Evolutionary conservation across 1,140 invertebrate species (phyloP), one percentile per base, ranked within the genome.

Genomic region (Drosophila lacertosa): DNA sequence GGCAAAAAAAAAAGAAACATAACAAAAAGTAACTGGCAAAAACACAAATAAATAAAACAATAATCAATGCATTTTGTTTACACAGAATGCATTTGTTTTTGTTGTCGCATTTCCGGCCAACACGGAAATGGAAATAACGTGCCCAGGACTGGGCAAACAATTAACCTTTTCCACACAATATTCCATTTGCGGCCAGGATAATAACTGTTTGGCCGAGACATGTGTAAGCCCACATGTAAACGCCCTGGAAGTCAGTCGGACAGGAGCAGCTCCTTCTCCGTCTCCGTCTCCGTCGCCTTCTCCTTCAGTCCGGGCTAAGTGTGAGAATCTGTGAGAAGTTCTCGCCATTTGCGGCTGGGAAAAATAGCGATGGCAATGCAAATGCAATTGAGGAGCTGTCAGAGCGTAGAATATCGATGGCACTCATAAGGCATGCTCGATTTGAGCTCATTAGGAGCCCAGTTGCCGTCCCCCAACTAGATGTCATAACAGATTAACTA

Each of bases 401-500:
- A 86, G 81, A 86, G 81, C 81, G 82, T 86, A 86, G 82, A 53
- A 73, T 75, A 80, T 86, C 77, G 82, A 88, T 88, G 77, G 82
- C 73, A 88, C 81, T 86, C 81, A 86, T 86, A 88, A 67, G 53
- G 68, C 82, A 77, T 62, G 81, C 82, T 81, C 81, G 82, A 86
- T 86, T 86, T 64, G 82, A 77, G 81, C 71, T 86, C 81, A 86
- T 88, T 86, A 80, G 65, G 42, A 69, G 42, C 53, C 64, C 47
- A 35, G 47, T 16, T n/a, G n/a, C n/a, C n/a, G n/a, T n/a, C n/a
- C n/a, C n/a, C n/a, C n/a, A n/a, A 78, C 81, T 86, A 86, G 81
- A 86, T 86, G 81, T 86, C 81, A 86, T 74, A 86, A 86, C 81
- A 86, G 81, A 86, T 86, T 86, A 86, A 86, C 73, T 51, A 64